Conservation (phyloP, 2,113 vertebrate genomes). For the Solenodon paradoxus region DNA sequence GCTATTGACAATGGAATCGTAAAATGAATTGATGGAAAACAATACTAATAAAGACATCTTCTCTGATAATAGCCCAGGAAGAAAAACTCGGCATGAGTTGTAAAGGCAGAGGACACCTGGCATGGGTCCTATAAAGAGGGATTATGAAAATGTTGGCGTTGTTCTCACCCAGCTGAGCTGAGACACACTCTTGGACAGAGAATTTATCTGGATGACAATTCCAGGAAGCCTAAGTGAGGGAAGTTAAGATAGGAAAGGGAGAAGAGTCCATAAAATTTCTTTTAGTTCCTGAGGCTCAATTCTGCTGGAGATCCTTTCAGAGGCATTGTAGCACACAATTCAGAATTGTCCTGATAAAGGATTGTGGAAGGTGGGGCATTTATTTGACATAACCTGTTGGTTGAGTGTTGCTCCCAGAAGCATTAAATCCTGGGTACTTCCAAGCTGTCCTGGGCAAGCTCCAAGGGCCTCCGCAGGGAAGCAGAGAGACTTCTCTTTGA, state of each 20-base stretch:
- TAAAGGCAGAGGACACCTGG: constrained; percentile 8
- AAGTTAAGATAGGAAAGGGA: not conserved
- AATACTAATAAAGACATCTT: constrained; percentile 53
- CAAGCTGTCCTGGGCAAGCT: not conserved
- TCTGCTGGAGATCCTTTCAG: not conserved
- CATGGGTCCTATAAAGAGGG: not conserved
- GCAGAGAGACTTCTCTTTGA: not conserved
- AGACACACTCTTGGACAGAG: not conserved
- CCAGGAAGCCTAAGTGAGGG: not conserved
- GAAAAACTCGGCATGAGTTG: not conserved
- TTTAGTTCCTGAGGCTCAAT: not conserved
- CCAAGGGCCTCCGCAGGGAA: not conserved
- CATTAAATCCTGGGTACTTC: not conserved
- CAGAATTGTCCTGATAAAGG: not conserved
- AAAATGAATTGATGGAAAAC: constrained; percentile 38
- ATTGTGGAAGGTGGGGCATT: not conserved
- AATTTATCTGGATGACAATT: not conserved
- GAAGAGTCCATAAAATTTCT: not conserved
- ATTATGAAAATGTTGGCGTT: not conserved
- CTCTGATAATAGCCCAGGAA: constrained; percentile 21
- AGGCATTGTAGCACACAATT: not conserved
- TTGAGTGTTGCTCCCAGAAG: not conserved
- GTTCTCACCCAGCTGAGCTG: not conserved
- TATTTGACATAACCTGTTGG: not conserved
- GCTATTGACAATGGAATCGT: not conserved